Conservation (phyloP, 2,888 invertebrate genomes). For the Eristalis tenax region DNA sequence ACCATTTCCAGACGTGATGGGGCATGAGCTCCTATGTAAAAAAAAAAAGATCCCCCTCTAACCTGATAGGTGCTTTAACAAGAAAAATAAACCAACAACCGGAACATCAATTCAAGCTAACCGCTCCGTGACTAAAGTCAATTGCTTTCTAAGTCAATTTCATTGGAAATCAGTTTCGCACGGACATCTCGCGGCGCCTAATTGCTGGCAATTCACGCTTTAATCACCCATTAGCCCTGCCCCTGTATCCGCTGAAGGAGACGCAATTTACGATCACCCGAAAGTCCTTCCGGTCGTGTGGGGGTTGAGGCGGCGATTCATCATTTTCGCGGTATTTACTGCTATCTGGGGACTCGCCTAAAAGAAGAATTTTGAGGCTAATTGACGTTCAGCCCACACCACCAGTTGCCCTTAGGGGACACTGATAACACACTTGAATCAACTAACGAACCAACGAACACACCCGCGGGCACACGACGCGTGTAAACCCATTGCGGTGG, state of each 20-base stretch:
- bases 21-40: not conserved
- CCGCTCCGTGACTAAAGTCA: not conserved
- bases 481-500: not conserved
- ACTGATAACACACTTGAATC: not conserved
- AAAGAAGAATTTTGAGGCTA: not conserved
- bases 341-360: not conserved
- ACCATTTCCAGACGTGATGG: not conserved
- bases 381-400: not conserved
- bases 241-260: not conserved
- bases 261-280: not conserved
- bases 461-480: not conserved
- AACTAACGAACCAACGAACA: not conserved
- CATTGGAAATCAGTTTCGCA: not conserved
- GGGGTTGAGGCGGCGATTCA: not conserved
- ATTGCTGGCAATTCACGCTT: not conserved
- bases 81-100: not conserved
- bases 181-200: not conserved
- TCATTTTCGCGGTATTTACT: not conserved
- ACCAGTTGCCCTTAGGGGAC: not conserved
- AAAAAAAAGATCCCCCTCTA: not conserved
- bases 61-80: not conserved
- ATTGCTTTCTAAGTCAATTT: not conserved
- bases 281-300: not conserved
- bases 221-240: not conserved
- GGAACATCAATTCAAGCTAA: not conserved